Evolutionary conservation across 2,113 vertebrate genomes (phyloP).

Genomic region (Pseudopipra pipra): DNA sequence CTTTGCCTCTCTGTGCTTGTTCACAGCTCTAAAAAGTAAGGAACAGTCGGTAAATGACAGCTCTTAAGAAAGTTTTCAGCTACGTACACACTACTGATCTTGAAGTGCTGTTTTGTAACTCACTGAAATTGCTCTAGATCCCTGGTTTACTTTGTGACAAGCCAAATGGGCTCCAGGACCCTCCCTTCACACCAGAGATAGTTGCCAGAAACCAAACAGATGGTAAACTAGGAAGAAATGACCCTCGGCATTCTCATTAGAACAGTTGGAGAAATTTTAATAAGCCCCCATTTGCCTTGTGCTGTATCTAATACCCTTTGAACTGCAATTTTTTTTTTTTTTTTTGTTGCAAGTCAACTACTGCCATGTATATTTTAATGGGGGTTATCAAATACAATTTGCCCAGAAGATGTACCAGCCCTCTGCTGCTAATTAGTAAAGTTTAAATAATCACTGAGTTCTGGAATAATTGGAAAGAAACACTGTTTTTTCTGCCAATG

Average conservation of each 20-base stretch:
- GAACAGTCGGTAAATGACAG: neutral
- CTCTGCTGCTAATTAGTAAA: slow-evolving; percentile 76
- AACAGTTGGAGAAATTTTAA: slow-evolving; percentile 78
- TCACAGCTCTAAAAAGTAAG: slow-evolving; percentile 18
- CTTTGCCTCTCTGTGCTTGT: neutral
- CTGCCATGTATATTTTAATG: slow-evolving; percentile 79
- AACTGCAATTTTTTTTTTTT: slow-evolving; percentile 59
- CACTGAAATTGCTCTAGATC: slow-evolving; percentile 63
- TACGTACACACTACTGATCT: neutral
- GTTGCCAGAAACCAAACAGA: slow-evolving; percentile 80
- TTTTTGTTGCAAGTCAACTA: slow-evolving; percentile 73
- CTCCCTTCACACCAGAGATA: slow-evolving; percentile 67
- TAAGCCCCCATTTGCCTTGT: slow-evolving; percentile 69
- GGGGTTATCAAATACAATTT: slow-evolving; percentile 79
- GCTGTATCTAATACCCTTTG: slow-evolving; percentile 77
- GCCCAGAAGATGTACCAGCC: slow-evolving; percentile 74
- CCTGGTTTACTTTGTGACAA: slow-evolving; percentile 63
- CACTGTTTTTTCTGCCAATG: slow-evolving; percentile 76
- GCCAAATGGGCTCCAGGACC: slow-evolving; percentile 69
- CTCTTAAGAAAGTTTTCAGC: slow-evolving; percentile 17
- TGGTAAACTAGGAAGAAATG: slow-evolving; percentile 77
- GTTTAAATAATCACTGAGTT: slow-evolving; percentile 79
- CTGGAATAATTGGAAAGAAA: slow-evolving; percentile 76
- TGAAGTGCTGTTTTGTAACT: slow-evolving; percentile 21
- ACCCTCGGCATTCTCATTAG: slow-evolving; percentile 79